Evolutionary conservation across 2,888 invertebrate genomes (phyloP), one percentile per base, ranked within the genome.

Genomic region (Brachynemurus nebulosus): DNA sequence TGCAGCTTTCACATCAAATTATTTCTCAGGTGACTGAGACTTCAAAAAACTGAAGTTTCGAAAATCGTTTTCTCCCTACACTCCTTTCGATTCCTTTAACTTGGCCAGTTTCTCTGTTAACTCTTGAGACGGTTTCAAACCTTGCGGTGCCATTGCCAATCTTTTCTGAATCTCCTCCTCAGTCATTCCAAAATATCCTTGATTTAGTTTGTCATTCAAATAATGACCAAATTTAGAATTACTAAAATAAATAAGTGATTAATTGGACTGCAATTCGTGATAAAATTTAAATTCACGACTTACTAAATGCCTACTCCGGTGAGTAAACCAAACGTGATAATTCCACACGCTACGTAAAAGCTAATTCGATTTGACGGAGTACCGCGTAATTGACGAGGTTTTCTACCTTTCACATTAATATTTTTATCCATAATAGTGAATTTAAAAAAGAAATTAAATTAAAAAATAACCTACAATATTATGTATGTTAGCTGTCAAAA

Each of bases 341-440:
- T 9, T 3, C 25, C 40, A 1, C 23, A 3, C 2, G 17, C 14
- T 17, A 40, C 8, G 11, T 18, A 23, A 3, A 16, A 3, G 14
- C 19, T 14, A 23, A 21, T 27, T 16, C 27, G 25, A 40, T 27
- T 27, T 17, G 40, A 17, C 3, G 80, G 80, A 35, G 80, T 80
- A 52, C 80, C 80, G 60, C 67, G 69, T 47, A 76, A 62, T 64
- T 71, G 69, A 61, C 80, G 69, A 49, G 80, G 79, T 68, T 80
- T 80, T 59, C 78, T 53, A 37, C 59, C 51, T 45, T 51, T 56
- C 44, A 57, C 57, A 45, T 61, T 58, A 19, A 61, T 59, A 46
- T 61, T 59, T 57, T 57, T 20, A 14, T 36, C 42, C 25, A 42
- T 40, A n/a, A n/a, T n/a, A n/a, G n/a, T n/a, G n/a, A n/a, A n/a